Conservation (phyloP, 1,140 invertebrate genomes). For the Apis laboriosa region DNA sequence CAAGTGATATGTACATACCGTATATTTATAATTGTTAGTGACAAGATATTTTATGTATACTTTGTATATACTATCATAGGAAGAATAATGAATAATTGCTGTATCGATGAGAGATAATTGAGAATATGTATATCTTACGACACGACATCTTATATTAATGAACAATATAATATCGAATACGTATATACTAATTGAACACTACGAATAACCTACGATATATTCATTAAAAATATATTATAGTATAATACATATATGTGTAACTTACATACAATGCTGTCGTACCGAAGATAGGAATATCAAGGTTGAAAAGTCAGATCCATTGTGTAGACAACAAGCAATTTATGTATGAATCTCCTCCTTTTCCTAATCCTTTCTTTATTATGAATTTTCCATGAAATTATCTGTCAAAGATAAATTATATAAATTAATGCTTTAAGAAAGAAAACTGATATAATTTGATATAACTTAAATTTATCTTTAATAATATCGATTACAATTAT, state of each 20-base stretch:
- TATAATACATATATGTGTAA: neutral
- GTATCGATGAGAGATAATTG: slow-evolving; percentile 18
- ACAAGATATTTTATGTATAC: slow-evolving; percentile 47
- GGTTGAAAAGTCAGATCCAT: neutral
- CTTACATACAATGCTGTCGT: slow-evolving; percentile 5
- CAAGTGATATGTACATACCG: slow-evolving; percentile 36
- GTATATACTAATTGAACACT: no score
- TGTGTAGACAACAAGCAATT: neutral
- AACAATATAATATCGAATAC: neutral
- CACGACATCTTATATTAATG: no score
- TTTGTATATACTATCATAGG: neutral
- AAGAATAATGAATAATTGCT: slow-evolving; percentile 33
- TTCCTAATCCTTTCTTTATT: neutral
- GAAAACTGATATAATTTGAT: neutral
- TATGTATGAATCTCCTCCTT: neutral
- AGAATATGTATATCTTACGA: neutral
- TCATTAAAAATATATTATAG: no score
- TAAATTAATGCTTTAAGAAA: no score
- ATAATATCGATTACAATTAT: neutral
- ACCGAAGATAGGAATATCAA: no score
- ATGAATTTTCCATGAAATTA: neutral
- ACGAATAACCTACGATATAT: no score
- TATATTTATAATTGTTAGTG: slow-evolving; percentile 43
- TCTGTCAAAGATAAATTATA: neutral
- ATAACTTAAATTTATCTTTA: neutral